phyloP scores from a whole-genome alignment of 2,113 vertebrate genomes.

The Colinus virginianus region DNA sequence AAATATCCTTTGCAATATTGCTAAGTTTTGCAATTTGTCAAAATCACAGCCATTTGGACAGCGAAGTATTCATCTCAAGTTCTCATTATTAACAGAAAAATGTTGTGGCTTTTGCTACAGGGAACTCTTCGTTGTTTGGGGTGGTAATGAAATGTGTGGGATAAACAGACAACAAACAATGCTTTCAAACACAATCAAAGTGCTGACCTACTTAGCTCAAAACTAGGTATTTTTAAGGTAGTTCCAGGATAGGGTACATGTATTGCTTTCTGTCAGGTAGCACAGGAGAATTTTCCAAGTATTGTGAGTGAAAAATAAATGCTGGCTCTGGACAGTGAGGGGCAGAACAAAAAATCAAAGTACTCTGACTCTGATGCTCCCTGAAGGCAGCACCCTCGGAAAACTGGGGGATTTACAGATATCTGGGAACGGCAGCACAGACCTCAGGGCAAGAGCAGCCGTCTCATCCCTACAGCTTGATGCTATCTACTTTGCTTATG shows the following conservation, averaged over 20 bases:
- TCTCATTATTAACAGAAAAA: not conserved
- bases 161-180: not conserved
- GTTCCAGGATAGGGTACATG: not conserved
- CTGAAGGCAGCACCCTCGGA: not conserved
- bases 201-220: not conserved
- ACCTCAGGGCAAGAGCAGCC: not conserved
- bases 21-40: not conserved
- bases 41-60: not conserved
- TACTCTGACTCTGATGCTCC: fast-evolving
- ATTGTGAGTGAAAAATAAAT: not conserved
- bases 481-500: not conserved
- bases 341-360: not conserved
- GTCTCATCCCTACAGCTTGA: not conserved
- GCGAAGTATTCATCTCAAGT: not conserved
- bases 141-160: not conserved
- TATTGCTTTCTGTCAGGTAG: not conserved
- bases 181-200: not conserved
- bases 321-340: not conserved
- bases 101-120: not conserved
- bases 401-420: not conserved
- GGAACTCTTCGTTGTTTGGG: not conserved
- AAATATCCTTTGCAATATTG: not conserved
- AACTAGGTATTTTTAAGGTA: not conserved
- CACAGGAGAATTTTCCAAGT: not conserved
- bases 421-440: not conserved